A percentile compares a stretch with the other conserved stretches of the same genome.
Conservation (phyloP, 2,113 vertebrate species). For the Poeciliopsis occidentalis region DNA sequence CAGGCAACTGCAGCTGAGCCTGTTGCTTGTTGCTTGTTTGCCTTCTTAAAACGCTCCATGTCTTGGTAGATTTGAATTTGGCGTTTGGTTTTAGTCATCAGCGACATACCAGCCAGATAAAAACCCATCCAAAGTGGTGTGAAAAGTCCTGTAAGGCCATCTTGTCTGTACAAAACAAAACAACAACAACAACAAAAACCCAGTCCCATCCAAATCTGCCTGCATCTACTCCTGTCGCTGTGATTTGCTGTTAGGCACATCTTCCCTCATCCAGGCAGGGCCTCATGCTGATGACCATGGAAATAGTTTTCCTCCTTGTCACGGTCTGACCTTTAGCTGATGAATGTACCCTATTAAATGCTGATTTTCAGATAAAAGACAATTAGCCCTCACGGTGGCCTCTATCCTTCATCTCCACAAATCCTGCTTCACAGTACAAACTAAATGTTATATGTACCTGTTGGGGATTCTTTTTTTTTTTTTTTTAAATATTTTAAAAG, state of each 20-base stretch:
- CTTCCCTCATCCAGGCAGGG: background rate
- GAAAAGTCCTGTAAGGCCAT: background rate
- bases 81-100: background rate
- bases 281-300: constrained; percentile 16
- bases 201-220: constrained; percentile 26
- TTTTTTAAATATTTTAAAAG: background rate
- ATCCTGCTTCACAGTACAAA: background rate
- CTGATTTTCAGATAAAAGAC: background rate
- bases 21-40: no score
- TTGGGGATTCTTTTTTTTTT: background rate
- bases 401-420: constrained; percentile 12
- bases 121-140: background rate
- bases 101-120: background rate
- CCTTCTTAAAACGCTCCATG: background rate
- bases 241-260: constrained; percentile 1
- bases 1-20: no score
- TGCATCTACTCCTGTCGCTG: constrained; percentile 15
- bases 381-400: constrained; percentile 6
- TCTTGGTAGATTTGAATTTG: background rate
- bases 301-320: background rate
- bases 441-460: constrained; percentile 4
- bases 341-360: constrained; percentile 4
- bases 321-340: constrained; percentile 13
- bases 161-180: background rate
- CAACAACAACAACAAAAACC: no score